Evolutionary conservation across 2,888 invertebrate genomes (phyloP), one percentile per base, ranked within the genome.

Genomic region (Chaetoderma sp.): DNA sequence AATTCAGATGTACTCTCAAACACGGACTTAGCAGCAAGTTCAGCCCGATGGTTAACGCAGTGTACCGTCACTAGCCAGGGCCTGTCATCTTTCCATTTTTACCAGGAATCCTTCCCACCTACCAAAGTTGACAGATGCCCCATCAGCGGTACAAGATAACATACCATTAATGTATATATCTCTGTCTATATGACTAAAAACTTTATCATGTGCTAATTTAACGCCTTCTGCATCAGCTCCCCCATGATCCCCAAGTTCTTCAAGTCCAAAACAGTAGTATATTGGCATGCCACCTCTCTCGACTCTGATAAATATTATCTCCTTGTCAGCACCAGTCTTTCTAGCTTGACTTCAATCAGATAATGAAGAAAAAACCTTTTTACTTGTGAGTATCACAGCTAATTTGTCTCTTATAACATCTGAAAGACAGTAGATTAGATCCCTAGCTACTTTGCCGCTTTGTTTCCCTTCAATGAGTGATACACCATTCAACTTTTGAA

Each of bases 251-350:
- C 18, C 33, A 13, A 39, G 16, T 44, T 57, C 39, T 6, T 42
- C 33, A 10, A 55, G 18, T 25, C 36, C 42, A 5, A 42, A 16
- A 45, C 21, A 18, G 45, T 57, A 57, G 18, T 42, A 57, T 10
- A 57, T 30, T 5, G 58, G 23, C 4, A 42, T 10, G n/a, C 58
- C 58, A 39, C 25, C 25, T 5, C 23, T 5, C 21, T 33, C 58
- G 8, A 32, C 33, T 18, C 58, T 32, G 4, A 44, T 25, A 42
- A 44, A 44, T 44, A 42, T 27, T 13, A 57, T 13, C 25, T 57
- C 58, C 58, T 44, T 57, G n/a, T 57, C 58, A 10, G 4, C 23
- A 5, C 58, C 58, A 6, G 39, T 44, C 45, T 57, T 57, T 18
- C 44, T 45, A 5, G 58, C 44, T 18, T 57, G 44, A 16, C 23